Evolutionary conservation across 2,797 vertebrate species (phyloP).

Genomic region (Poeciliopsis gracilis): DNA sequence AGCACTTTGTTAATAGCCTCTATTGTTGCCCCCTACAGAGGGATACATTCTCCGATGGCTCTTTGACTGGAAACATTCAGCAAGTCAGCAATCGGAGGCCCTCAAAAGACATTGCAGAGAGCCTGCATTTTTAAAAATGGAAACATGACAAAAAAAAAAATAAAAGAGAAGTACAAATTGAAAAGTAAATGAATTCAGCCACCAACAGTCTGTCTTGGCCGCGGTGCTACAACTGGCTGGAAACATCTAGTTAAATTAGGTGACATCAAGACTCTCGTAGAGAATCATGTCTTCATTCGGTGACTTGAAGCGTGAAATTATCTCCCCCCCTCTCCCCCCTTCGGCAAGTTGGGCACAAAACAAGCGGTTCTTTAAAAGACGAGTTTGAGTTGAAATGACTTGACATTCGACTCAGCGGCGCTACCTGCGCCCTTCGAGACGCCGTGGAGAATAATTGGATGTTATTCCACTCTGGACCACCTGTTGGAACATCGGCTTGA

Average conservation of each 20-base stretch:
- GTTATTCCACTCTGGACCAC: neutral
- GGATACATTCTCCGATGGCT: too few relatives aligned
- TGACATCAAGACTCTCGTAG: conserved; percentile 38
- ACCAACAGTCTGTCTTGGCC: conserved; percentile 13
- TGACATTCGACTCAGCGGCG: conserved; percentile 5
- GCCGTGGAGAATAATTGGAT: conserved; percentile 17
- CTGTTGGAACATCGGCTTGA: conserved; percentile 18
- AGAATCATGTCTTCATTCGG: conserved; percentile 49
- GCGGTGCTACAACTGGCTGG: conserved; percentile 9
- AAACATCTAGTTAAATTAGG: conserved; percentile 49
- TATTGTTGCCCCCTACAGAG: neutral
- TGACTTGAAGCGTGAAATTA: conserved; percentile 61
- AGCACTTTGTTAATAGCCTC: neutral
- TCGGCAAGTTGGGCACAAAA: conserved; percentile 42
- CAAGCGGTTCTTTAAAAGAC: conserved; percentile 30
- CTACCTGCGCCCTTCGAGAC: conserved; percentile 10
- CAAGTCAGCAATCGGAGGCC: neutral
- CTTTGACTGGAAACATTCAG: neutral
- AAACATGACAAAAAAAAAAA: neutral
- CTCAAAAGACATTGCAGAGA: neutral
- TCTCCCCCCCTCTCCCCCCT: conserved; percentile 29
- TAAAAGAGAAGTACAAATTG: neutral
- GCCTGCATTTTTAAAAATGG: neutral
- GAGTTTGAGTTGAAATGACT: conserved; percentile 38
- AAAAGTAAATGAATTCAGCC: conserved; percentile 17